Percentiles rank a stretch among this genome's conserved stretches.
Evolutionary conservation across 2,888 invertebrate species (phyloP).

Genomic region (Sialis fuliginosa): DNA sequence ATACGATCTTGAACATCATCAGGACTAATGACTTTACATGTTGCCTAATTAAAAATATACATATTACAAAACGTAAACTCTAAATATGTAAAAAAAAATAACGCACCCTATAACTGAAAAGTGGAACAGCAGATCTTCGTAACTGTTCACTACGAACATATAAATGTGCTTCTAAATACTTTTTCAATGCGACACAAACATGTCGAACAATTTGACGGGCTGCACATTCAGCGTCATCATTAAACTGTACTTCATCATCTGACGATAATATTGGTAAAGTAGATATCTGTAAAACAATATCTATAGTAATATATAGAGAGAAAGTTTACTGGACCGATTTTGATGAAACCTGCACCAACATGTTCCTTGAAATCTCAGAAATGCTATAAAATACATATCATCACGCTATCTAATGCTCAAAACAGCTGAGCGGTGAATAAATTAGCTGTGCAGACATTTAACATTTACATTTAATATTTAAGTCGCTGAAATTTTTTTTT

Average conservation of each 20-base stretch:
- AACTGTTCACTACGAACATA: slow-evolving; percentile 58
- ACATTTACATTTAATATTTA: too few relatives aligned
- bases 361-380: too few relatives aligned
- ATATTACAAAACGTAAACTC: neutral
- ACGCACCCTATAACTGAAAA: slow-evolving; percentile 1
- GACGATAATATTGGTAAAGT: slow-evolving; percentile 72
- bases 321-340: too few relatives aligned
- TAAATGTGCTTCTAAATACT: slow-evolving; percentile 84
- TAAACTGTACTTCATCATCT: slow-evolving; percentile 41
- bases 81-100: neutral
- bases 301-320: neutral
- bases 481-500: too few relatives aligned
- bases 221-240: slow-evolving; percentile 81
- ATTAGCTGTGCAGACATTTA: too few relatives aligned
- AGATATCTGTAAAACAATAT: slow-evolving; percentile 37
- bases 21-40: slow-evolving; percentile 23
- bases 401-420: too few relatives aligned
- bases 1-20: slow-evolving; percentile 80
- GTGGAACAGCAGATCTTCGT: slow-evolving; percentile 25
- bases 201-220: slow-evolving; percentile 81
- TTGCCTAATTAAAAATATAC: slow-evolving; percentile 13
- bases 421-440: too few relatives aligned
- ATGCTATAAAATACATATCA: too few relatives aligned
- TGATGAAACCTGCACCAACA: too few relatives aligned
- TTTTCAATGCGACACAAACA: slow-evolving; percentile 74